Conservation (phyloP, 2,888 invertebrate genomes). For the Platynereis dumerilii region DNA sequence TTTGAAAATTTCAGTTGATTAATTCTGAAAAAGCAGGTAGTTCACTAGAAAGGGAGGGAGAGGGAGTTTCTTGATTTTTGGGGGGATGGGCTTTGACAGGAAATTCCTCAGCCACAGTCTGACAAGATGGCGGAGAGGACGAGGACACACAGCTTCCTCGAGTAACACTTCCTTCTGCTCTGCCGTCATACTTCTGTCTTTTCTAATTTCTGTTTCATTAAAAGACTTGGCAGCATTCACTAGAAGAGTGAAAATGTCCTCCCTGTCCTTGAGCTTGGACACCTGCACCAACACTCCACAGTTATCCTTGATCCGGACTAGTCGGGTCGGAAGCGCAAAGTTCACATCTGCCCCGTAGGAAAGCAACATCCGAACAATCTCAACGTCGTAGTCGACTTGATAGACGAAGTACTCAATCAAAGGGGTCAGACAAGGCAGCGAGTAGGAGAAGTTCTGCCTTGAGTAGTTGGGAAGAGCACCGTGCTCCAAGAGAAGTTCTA, state of each 20-base stretch:
- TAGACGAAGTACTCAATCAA: slow-evolving; percentile 80
- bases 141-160: not conserved
- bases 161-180: slow-evolving; percentile 3
- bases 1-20: too few species aligned
- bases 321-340: slow-evolving; percentile 66
- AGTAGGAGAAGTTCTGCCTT: slow-evolving; percentile 67
- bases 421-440: slow-evolving; percentile 75
- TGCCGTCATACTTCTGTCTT: slow-evolving; percentile 4
- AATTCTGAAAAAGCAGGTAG: not conserved
- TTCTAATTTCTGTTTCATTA: not conserved
- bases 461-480: slow-evolving; percentile 55
- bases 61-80: not conserved
- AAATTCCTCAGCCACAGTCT: not conserved
- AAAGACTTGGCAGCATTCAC: slow-evolving; percentile 19
- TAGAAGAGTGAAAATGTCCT: slow-evolving; percentile 28
- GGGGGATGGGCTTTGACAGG: not conserved
- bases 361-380: slow-evolving; percentile 74
- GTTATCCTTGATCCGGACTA: slow-evolving; percentile 31
- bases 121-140: not conserved
- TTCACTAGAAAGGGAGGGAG: not conserved
- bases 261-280: slow-evolving; percentile 24
- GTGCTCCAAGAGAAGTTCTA: slow-evolving; percentile 48
- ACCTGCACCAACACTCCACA: slow-evolving; percentile 30
- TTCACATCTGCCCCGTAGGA: slow-evolving; percentile 73
- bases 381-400: slow-evolving; percentile 73